phyloP scores from a whole-genome alignment of 2,113 vertebrate species.

The Coturnix japonica region DNA sequence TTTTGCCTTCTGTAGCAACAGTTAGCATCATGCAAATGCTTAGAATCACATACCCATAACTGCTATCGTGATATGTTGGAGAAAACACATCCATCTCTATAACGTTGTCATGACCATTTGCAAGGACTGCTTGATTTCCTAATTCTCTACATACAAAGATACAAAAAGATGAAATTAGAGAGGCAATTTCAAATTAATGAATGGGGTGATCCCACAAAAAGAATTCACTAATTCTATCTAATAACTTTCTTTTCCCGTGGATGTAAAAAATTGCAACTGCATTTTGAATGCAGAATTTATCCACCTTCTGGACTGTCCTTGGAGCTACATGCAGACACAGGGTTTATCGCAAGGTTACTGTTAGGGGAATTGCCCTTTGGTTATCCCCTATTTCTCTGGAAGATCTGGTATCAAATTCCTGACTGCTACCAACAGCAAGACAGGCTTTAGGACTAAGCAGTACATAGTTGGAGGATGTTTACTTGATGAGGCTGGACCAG shows the following conservation, averaged over 20 bases:
- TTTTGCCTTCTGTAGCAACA: slow-evolving; percentile 36
- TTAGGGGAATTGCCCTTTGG: neutral
- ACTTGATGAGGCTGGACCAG: neutral
- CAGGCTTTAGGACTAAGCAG: neutral
- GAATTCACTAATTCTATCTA: neutral
- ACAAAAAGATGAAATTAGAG: slow-evolving; percentile 75
- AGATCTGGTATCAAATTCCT: slow-evolving; percentile 9
- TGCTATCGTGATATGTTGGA: slow-evolving; percentile 81
- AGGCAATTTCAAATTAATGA: slow-evolving; percentile 32
- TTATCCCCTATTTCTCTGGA: neutral
- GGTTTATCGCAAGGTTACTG: neutral
- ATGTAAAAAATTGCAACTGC: neutral
- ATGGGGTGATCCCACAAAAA: slow-evolving; percentile 22
- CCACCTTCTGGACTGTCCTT: neutral
- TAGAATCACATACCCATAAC: slow-evolving; percentile 82
- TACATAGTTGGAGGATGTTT: neutral
- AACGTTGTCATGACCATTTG: slow-evolving; percentile 84
- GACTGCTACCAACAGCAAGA: neutral
- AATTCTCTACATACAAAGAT: slow-evolving; percentile 81
- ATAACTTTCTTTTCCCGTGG: neutral
- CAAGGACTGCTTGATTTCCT: slow-evolving; percentile 84
- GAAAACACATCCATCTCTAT: slow-evolving; percentile 86
- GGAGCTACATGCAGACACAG: neutral
- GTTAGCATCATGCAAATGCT: slow-evolving; percentile 74
- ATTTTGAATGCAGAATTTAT: neutral